Evolutionary conservation across 2,797 vertebrate genomes (phyloP).

Genomic region (Triplophysa yarkandensis): DNA sequence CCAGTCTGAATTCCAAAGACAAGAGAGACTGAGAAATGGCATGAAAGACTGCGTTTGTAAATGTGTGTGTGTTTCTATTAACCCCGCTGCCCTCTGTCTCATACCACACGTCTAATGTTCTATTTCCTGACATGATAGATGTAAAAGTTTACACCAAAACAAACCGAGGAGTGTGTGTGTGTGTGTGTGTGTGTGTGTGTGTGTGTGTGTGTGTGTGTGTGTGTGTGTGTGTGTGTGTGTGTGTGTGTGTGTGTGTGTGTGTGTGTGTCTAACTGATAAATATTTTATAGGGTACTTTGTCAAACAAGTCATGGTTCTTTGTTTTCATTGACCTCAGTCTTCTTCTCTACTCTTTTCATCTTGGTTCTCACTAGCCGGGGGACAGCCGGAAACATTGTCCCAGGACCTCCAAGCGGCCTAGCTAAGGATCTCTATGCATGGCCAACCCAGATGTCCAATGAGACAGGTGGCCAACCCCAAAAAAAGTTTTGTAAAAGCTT

Average conservation of each 20-base stretch:
- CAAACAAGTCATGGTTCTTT: slow-evolving; percentile 23
- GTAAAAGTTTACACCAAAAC: slow-evolving; percentile 30
- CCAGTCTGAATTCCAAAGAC: slow-evolving; percentile 4
- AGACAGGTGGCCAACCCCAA: background rate
- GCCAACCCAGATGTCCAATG: background rate
- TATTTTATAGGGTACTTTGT: slow-evolving; percentile 52
- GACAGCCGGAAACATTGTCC: background rate
- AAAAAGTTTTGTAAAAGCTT: background rate
- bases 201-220: slow-evolving; percentile 41
- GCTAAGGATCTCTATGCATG: background rate
- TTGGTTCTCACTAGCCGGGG: background rate
- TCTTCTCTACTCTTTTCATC: background rate
- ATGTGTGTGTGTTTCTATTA: slow-evolving; percentile 52
- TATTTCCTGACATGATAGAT: slow-evolving; percentile 23
- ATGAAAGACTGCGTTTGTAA: slow-evolving; percentile 19
- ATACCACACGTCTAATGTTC: slow-evolving; percentile 55
- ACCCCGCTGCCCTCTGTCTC: slow-evolving; percentile 46
- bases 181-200: no score
- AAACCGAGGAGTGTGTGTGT: background rate
- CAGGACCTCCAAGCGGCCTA: background rate
- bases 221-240: no score
- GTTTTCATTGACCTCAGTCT: slow-evolving; percentile 11
- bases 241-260: slow-evolving; percentile 41
- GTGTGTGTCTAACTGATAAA: slow-evolving; percentile 48
- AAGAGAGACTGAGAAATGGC: slow-evolving; percentile 8